Conservation (phyloP, 2,797 vertebrate genomes). For the Hypotaenidia okinawae region DNA sequence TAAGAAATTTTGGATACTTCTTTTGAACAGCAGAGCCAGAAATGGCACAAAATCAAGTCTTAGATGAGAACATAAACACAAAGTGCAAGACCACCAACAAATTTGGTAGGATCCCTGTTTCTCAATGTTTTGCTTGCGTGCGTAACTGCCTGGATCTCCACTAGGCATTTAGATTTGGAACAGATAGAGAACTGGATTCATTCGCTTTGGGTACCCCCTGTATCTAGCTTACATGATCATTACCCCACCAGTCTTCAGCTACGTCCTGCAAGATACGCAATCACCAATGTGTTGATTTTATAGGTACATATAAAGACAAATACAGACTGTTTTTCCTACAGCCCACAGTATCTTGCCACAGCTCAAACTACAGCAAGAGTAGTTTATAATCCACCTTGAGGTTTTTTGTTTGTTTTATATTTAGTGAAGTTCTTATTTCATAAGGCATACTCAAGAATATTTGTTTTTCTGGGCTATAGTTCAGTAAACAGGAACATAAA, state of each 20-base stretch:
- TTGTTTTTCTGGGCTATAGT: neutral
- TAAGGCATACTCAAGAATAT: neutral
- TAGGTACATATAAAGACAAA: neutral
- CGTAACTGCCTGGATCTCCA: neutral
- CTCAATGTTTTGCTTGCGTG: accelerated
- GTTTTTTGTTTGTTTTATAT: neutral
- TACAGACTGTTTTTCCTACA: neutral
- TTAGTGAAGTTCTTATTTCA: neutral
- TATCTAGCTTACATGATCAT: neutral
- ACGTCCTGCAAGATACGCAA: neutral
- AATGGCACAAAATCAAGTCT: neutral
- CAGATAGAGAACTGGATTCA: neutral
- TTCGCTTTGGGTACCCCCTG: neutral
- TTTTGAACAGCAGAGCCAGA: neutral
- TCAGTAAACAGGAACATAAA: neutral
- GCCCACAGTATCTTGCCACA: neutral
- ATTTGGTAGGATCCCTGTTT: neutral
- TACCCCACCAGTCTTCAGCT: neutral
- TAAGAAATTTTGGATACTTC: neutral
- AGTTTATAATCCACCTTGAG: neutral
- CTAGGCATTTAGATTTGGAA: neutral
- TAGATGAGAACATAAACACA: neutral
- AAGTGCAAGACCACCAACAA: neutral
- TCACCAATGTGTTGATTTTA: neutral
- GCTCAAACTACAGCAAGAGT: neutral